phyloP scores from a whole-genome alignment of 2,113 vertebrate genomes.

The Anas platyrhynchos region DNA sequence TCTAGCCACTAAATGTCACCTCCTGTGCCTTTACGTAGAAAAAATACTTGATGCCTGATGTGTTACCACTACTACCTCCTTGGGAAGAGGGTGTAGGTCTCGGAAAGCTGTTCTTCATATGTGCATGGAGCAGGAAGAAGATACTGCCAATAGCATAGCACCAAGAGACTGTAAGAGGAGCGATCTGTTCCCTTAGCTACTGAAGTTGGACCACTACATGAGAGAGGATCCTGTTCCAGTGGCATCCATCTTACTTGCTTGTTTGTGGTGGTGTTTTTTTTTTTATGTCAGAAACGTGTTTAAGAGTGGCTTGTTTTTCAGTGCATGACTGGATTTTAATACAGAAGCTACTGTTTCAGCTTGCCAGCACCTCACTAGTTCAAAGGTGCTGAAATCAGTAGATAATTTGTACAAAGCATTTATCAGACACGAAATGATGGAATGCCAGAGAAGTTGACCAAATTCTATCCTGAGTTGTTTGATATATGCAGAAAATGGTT shows the following conservation, averaged over 20 bases:
- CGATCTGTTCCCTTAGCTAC: not conserved
- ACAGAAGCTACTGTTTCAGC: not conserved
- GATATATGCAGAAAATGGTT: not conserved
- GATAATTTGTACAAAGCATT: not conserved
- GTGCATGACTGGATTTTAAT: not conserved
- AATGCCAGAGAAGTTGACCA: not conserved
- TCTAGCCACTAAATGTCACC: not conserved
- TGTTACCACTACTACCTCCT: not conserved
- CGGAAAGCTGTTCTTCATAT: not conserved
- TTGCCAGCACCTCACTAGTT: not conserved
- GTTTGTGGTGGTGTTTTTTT: not conserved
- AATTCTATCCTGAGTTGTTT: not conserved
- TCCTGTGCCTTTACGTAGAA: not conserved
- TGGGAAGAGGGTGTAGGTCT: fast-evolving
- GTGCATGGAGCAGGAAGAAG: not conserved
- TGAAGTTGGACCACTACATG: not conserved
- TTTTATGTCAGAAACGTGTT: not conserved
- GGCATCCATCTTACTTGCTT: not conserved
- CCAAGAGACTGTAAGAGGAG: not conserved
- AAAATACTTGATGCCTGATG: not conserved
- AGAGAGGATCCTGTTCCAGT: not conserved
- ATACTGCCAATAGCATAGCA: not conserved
- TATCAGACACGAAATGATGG: not conserved
- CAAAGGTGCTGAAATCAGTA: not conserved
- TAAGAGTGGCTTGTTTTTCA: not conserved